Base-by-base conservation (phyloP, 2,797 vertebrate species). In the Tokudaia tokunoshimensis region DNA sequence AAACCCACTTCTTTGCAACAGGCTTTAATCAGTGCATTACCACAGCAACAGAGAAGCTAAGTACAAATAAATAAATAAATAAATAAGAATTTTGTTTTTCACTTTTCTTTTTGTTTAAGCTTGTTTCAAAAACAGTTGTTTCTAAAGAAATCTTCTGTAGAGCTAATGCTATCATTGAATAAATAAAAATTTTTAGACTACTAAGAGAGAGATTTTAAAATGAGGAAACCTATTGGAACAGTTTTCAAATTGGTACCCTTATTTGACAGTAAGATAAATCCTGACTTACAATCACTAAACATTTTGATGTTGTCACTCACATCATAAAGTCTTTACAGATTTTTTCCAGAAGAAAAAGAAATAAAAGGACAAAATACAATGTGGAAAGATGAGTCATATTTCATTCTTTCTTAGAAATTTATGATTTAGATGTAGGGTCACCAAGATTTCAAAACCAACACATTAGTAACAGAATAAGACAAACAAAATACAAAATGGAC, bases 361-460 rank as follows among this genome's bases (percentile, higher is more conserved):
- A 82, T 12, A 84, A 74, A 89, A 20, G 41, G 20, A 92, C 9
- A 59, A 76, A 44, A 89, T 44, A 82, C 47, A 91, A 75, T 79
- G 20, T 83, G 44, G 72, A 89, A 57, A 87, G 82, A 89, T 91
- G 85, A 91, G 24, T 93, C 79, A 61, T 92, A 59, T 65, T 22
- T 80, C 26, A 79, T 44, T 93, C 72, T 93, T 92, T 94, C 41
- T 88, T 34, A 81, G 34, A 72, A 92, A 95, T 90, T 88, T 57
- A 93, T 92, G 63, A 57, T n/a, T 96, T 76, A 84, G 44, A 92
- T 55, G 85, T 14, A 78, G 29, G 88, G 82, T 95, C 70, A 91
- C 82, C 84, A 63, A 70, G 75, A 94, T 95, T 97, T 96, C 72
- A 96, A 94, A 97, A 26, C 52, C 95, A 50, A 57, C 47, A 95